These are phyloP conservation scores for Neoseiulus cucumeris DNA, from an alignment of 1,140 invertebrate genomes.

Conservation along the genomic window DNA sequence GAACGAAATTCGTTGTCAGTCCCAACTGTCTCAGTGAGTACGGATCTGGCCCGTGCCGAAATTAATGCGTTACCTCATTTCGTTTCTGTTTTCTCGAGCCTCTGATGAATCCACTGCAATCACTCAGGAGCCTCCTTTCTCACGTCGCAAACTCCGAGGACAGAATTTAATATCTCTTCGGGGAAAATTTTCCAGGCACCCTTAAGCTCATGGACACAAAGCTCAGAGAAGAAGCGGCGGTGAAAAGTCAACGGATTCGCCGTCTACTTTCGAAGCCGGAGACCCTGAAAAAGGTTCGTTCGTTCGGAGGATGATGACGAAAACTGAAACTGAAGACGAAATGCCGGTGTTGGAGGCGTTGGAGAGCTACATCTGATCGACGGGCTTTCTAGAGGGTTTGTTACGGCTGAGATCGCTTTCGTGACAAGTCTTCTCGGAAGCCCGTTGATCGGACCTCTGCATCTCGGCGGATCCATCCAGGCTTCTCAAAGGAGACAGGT, in stretches of 20 bases:
- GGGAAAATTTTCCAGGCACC: background rate
- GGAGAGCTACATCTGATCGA: background rate
- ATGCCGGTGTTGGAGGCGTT: too few relatives aligned
- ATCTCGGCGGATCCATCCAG: background rate
- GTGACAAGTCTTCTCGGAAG: background rate
- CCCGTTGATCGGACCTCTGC: background rate
- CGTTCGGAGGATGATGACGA: too few relatives aligned
- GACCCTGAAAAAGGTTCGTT: background rate
- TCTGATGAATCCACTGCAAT: too few relatives aligned
- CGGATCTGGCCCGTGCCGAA: too few relatives aligned
- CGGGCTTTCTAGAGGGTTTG: background rate
- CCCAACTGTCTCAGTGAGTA: conserved; percentile 4
- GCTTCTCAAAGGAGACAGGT: background rate
- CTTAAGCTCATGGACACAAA: background rate
- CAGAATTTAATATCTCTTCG: too few relatives aligned
- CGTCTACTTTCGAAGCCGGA: background rate
- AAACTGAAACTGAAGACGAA: too few relatives aligned
- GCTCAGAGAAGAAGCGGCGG: background rate
- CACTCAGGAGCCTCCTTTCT: too few relatives aligned
- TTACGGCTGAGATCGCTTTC: background rate
- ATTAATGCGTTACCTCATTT: too few relatives aligned
- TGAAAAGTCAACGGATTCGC: conserved; percentile 1
- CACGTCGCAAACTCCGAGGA: too few relatives aligned
- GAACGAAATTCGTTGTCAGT: conserved; percentile 5
- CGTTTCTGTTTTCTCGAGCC: too few relatives aligned